Evolutionary conservation across 2,888 invertebrate genomes (phyloP).

Genomic region (Steinernema hermaphroditum): DNA sequence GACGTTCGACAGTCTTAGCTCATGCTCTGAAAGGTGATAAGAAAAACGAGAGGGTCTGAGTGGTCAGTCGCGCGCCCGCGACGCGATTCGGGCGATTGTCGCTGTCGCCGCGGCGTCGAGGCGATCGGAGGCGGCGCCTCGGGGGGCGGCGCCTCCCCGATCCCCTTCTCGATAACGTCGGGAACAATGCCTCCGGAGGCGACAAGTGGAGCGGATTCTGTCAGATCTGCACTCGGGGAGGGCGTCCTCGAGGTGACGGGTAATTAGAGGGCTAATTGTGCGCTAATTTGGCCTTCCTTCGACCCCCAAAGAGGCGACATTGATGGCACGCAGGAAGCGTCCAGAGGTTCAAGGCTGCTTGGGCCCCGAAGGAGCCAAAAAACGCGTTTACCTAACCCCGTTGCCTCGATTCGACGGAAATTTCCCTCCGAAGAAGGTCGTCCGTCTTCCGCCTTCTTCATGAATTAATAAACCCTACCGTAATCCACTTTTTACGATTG

Average conservation of each 20-base stretch:
- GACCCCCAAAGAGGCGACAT: slow-evolving; percentile 8
- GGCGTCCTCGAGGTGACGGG: not conserved
- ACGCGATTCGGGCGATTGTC: not conserved
- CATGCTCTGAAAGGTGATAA: slow-evolving; percentile 44
- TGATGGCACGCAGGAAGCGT: slow-evolving; percentile 15
- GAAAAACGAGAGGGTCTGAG: not conserved
- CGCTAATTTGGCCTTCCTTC: slow-evolving; percentile 13
- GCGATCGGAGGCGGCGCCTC: slow-evolving; percentile 8
- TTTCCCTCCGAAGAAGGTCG: not conserved
- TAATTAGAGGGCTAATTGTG: slow-evolving; percentile 4
- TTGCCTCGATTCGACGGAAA: not conserved
- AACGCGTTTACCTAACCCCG: slow-evolving; percentile 22
- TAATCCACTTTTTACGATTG: not conserved
- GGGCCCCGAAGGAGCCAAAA: not conserved
- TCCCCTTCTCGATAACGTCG: slow-evolving; percentile 15
- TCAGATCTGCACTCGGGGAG: not conserved
- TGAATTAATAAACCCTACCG: slow-evolving; percentile 8
- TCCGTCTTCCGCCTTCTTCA: not conserved
- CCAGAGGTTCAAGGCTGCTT: slow-evolving; percentile 12
- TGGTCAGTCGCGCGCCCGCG: slow-evolving; percentile 3
- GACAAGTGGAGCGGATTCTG: not conserved
- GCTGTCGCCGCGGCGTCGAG: not conserved
- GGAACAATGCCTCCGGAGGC: slow-evolving; percentile 8
- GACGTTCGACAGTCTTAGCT: slow-evolving; percentile 38
- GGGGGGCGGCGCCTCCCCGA: not conserved